phyloP scores from a whole-genome alignment of 2,888 invertebrate genomes.

The Amblyjoppa fuscipennis region DNA sequence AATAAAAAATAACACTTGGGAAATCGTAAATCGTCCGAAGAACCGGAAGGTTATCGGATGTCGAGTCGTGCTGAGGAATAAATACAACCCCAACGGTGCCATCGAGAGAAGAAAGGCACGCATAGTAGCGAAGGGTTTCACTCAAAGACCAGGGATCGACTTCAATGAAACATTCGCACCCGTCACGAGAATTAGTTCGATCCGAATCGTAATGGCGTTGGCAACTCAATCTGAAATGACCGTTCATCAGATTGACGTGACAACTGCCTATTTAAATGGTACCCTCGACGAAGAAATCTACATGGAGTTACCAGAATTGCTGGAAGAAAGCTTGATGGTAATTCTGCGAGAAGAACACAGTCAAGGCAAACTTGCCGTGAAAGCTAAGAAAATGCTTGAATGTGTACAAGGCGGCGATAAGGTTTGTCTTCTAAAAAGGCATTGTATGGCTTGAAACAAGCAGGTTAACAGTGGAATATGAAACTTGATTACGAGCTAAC shows the following conservation, averaged over 20 bases:
- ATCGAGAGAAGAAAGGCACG: slow-evolving; percentile 69
- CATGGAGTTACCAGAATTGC: slow-evolving; percentile 62
- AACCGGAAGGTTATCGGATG: slow-evolving; percentile 56
- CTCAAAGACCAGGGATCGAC: slow-evolving; percentile 69
- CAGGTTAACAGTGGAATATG: slow-evolving; percentile 68
- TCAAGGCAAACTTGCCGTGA: slow-evolving; percentile 8
- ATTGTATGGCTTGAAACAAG: slow-evolving; percentile 69
- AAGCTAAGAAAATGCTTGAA: slow-evolving; percentile 56
- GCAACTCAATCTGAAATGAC: slow-evolving; percentile 65
- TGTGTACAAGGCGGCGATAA: slow-evolving; percentile 56
- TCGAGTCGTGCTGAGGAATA: slow-evolving; percentile 65
- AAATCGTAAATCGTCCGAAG: slow-evolving; percentile 63
- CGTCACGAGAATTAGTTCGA: slow-evolving; percentile 65
- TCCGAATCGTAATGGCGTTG: slow-evolving; percentile 70
- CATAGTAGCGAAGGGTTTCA: slow-evolving; percentile 68
- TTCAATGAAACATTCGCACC: slow-evolving; percentile 70
- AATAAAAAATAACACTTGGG: slow-evolving; percentile 72
- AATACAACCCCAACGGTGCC: slow-evolving; percentile 61
- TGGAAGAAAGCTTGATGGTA: slow-evolving; percentile 1
- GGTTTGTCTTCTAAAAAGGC: slow-evolving; percentile 69
- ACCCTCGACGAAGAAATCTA: slow-evolving; percentile 66
- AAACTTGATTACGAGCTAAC: slow-evolving; percentile 44
- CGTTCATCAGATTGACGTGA: slow-evolving; percentile 72
- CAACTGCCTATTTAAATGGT: slow-evolving; percentile 72
- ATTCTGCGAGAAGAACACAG: slow-evolving; percentile 15